Base-by-base conservation (phyloP, 2,113 vertebrate genomes). In the Leuciscus idus region DNA sequence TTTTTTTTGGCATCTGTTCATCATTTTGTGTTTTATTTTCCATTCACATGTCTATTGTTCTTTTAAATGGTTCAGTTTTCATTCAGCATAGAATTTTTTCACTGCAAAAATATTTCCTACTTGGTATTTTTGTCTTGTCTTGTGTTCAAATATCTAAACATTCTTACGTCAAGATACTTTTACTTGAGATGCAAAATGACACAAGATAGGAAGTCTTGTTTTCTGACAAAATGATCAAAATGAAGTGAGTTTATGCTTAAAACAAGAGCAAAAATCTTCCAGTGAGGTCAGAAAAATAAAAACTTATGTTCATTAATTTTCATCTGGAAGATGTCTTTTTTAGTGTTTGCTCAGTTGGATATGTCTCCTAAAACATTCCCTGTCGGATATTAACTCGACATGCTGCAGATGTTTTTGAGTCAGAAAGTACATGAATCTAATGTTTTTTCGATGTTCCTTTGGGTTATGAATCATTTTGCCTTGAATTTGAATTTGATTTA, bases 1-100 rank as follows among this genome's bases (percentile, higher is more conserved):
- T 33, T 33, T 33, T 92, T 93, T 93, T 93, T 93, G 92, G 93
- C 91, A 93, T 93, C 88, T 91, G 89, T 91, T 89, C 91, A 55
- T 74, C 8, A 48, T 70, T 86, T 79, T 83, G 77, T 84, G 30
- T 57, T 87, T 89, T 89, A 83, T 90, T 70, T 86, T 48, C 43
- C 62, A 82, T 70, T 68, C 80, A 52, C 43, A 28, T 48, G 80
- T 82, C 62, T 82, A 50, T 70, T 33, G 57, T 62, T 62, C 28
- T n/a, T n/a, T 17, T 19, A 36, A 19, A 33, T 70, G 17, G 13
- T 43, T 43, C 39, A 50, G 39, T 64, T 81, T 81, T 62, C 57
- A 81, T 81, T 81, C 36, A 81, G 78, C 57, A 81, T 81, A 30
- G 17, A 8, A 48, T 81, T 64, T 62, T 80, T 61, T 52, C 3